Conservation (phyloP, 2,113 vertebrate species). For the Galbula dea region DNA sequence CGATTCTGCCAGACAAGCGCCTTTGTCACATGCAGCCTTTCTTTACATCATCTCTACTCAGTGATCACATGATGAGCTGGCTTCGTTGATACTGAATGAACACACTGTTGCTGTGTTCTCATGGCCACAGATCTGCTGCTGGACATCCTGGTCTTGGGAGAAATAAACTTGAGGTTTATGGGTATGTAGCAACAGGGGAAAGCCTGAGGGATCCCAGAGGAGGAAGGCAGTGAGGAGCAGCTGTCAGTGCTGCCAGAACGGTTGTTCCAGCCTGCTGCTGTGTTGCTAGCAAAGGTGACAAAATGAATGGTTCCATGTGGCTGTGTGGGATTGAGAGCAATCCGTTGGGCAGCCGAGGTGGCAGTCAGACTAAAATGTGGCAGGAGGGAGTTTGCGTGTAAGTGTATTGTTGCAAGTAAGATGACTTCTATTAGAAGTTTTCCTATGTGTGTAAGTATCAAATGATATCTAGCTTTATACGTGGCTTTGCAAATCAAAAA, state of each 20-base stretch:
- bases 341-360: background rate
- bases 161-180: background rate
- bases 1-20: background rate
- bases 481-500: background rate
- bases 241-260: background rate
- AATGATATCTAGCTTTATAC: background rate
- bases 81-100: fast-evolving
- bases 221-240: background rate
- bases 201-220: background rate
- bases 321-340: background rate
- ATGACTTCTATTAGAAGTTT: background rate
- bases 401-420: fast-evolving
- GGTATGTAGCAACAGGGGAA: fast-evolving
- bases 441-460: background rate
- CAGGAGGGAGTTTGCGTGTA: background rate
- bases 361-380: background rate
- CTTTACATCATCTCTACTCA: background rate
- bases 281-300: background rate
- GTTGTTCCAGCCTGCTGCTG: background rate
- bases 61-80: background rate
- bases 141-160: background rate
- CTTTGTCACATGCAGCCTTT: background rate
- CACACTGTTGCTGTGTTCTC: background rate
- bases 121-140: background rate
- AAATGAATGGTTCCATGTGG: fast-evolving